Percentiles rank a stretch among this genome's conserved stretches.
Evolutionary conservation across 2,797 vertebrate genomes (phyloP).

Genomic region (Alosa sapidissima): DNA sequence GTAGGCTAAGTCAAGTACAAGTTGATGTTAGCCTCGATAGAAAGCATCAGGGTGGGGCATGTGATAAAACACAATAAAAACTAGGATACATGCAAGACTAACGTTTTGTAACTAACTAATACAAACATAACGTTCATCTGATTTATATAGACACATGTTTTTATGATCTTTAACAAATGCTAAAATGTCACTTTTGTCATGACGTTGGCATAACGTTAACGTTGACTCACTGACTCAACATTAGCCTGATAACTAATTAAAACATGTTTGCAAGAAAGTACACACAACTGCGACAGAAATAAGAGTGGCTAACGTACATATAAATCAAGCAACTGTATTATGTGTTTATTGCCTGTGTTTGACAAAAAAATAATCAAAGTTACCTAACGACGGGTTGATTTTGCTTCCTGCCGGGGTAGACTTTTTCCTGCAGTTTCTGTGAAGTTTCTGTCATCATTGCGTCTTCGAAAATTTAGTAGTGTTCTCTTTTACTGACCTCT

Average conservation of each 20-base stretch:
- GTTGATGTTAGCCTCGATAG: neutral
- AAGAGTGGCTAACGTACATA: neutral
- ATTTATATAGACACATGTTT: neutral
- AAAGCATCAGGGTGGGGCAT: neutral
- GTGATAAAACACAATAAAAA: neutral
- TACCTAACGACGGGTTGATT: neutral
- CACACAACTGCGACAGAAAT: neutral
- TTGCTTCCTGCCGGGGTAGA: neutral
- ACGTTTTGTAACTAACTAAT: neutral
- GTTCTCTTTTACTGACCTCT: neutral
- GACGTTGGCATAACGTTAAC: neutral
- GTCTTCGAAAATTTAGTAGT: neutral
- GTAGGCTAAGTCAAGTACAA: neutral
- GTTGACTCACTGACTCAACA: neutral
- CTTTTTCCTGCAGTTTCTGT: neutral
- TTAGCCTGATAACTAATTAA: neutral
- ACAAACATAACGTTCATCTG: neutral
- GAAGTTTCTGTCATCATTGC: neutral
- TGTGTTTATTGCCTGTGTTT: neutral
- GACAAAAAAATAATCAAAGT: neutral
- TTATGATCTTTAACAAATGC: neutral
- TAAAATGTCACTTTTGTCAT: neutral
- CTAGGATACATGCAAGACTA: neutral
- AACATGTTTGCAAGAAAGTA: neutral
- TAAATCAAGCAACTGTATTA: neutral